Percentiles rank a stretch among this genome's conserved stretches.
phyloP scores from a whole-genome alignment of 2,113 vertebrate genomes.

The mouse (Mus musculus) region GRCm39 chr16:93088501-93089000 shows the following conservation, averaged over 20 bases:
- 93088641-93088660: background rate
- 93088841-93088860: background rate
- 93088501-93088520: background rate
- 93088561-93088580: too few species aligned
- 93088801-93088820: conserved; percentile 43
- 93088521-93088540: too few species aligned
- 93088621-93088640: background rate
- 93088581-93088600: background rate
- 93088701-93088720: conserved; percentile 62
- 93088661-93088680: background rate
- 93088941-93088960: conserved; percentile 43
- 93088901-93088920: background rate
- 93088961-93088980: background rate
- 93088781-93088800: conserved; percentile 50
- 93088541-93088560: background rate
- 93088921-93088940: conserved; percentile 25
- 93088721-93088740: conserved; percentile 72
- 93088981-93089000: conserved; percentile 51
- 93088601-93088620: background rate
- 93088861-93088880: conserved; percentile 44
- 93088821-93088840: background rate
- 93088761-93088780: conserved; percentile 60
- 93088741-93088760: conserved; percentile 61
- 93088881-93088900: background rate
- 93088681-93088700: conserved; percentile 35